Evolutionary conservation across 2,888 invertebrate genomes (phyloP), one percentile per base, ranked within the genome.

Genomic region (Coenonympha arcania): DNA sequence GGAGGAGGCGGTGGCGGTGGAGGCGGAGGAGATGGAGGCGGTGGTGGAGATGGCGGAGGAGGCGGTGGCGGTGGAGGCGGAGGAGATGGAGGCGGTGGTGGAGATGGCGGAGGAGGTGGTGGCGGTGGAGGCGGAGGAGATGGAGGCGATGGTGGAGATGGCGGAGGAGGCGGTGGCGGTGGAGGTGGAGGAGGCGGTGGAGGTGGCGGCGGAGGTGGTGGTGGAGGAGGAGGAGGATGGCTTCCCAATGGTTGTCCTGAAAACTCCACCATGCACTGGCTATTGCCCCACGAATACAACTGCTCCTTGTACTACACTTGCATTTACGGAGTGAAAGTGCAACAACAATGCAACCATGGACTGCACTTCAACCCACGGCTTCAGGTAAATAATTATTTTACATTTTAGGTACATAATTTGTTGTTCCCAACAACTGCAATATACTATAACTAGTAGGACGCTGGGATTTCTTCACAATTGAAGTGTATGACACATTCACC

Each of bases 281-380:
- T 57, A 22, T 34, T 56, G 13, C 53, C 74, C 0, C 77, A 81
- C 45, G 68, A n/a, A n/a, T n/a, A 64, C 0, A 64, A 76, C 28
- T 80, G 83, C 44, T 74, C 76, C 50, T 79, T 76, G 33, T 83
- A 62, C 70, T 79, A 78, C 50, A 62, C 65, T 9, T 79, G 79
- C n/a, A 63, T 60, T 15, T 60, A 67, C 41, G 78, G 79, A 0
- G 20, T 53, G 0, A 66, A 59, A 39, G 58, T 70, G 0, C 56
- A 60, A 15, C 63, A 55, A 50, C 36, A 47, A 2, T 79, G 79
- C 16, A 58, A 60, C 0, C 36, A 57, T 0, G 72, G 69, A 0
- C 64, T 42, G 16, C 41, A 41, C 20, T 50, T 50, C 16, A 42
- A 41, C 22, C 34, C 36, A n/a, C n/a, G n/a, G n/a, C 2, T 50